A percentile compares a stretch with the other conserved stretches of the same genome.
Evolutionary conservation across 2,797 vertebrate genomes (phyloP).

Genomic region (Xiphophorus birchmanni): DNA sequence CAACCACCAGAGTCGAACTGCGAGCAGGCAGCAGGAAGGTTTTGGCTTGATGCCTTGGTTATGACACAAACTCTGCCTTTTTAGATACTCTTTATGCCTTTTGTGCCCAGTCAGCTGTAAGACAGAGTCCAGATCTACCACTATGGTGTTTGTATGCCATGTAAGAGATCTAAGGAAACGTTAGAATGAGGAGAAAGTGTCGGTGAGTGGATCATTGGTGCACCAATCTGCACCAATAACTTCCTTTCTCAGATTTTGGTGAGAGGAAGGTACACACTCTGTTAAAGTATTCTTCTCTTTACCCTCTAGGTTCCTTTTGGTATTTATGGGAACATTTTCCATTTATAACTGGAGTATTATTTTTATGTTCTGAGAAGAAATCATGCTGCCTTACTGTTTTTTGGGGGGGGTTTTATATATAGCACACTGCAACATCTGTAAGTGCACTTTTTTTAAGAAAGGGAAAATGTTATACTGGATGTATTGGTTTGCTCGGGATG

Average conservation of each 20-base stretch:
- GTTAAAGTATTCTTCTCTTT: slow-evolving; percentile 25
- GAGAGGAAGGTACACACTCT: slow-evolving; percentile 16
- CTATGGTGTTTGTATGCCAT: slow-evolving; percentile 42
- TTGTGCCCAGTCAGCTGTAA: slow-evolving; percentile 11
- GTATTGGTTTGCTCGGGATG: slow-evolving; percentile 23
- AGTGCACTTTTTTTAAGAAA: slow-evolving; percentile 63
- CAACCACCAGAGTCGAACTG: slow-evolving; percentile 19
- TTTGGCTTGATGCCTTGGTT: slow-evolving; percentile 39
- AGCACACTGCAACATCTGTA: slow-evolving; percentile 47
- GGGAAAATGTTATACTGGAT: slow-evolving; percentile 43
- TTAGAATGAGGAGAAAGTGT: slow-evolving; percentile 3
- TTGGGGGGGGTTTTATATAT: slow-evolving; percentile 34
- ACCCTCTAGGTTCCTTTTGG: slow-evolving; percentile 32
- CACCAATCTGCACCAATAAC: slow-evolving; percentile 14
- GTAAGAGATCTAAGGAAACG: slow-evolving; percentile 33
- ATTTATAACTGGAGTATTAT: slow-evolving; percentile 61
- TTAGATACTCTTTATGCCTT: slow-evolving; percentile 30
- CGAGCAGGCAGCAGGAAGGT: slow-evolving; percentile 19
- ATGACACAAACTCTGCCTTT: slow-evolving; percentile 32
- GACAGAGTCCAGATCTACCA: slow-evolving; percentile 45
- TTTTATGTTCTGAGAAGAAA: slow-evolving; percentile 34
- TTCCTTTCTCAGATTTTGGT: neutral
- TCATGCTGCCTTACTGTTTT: slow-evolving; percentile 61
- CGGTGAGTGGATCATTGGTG: neutral
- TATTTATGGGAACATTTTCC: slow-evolving; percentile 45